phyloP scores from a whole-genome alignment of 2,113 vertebrate species.

The Heteronetta atricapilla region DNA sequence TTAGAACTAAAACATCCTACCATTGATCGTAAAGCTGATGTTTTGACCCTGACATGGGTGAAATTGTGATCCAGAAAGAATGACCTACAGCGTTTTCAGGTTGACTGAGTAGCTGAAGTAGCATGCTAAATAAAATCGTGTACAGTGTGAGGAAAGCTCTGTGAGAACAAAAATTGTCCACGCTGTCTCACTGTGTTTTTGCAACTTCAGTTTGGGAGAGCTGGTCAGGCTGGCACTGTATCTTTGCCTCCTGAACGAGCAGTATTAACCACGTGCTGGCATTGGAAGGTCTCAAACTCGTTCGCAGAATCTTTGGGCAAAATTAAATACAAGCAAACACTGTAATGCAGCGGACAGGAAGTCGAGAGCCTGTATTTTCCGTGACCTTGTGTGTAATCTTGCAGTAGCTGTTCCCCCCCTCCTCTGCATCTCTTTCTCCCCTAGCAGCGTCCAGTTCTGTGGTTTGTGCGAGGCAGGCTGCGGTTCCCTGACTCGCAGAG shows the following conservation, averaged over 20 bases:
- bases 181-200: neutral
- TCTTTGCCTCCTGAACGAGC: neutral
- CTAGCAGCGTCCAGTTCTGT: neutral
- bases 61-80: neutral
- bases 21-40: neutral
- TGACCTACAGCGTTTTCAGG: no score
- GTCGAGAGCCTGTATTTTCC: neutral
- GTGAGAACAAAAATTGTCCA: neutral
- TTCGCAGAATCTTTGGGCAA: neutral
- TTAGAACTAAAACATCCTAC: neutral
- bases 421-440: neutral
- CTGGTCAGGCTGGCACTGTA: neutral
- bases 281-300: neutral
- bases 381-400: neutral
- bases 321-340: neutral
- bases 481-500: neutral
- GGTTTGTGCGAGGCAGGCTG: fast-evolving
- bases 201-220: neutral
- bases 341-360: neutral
- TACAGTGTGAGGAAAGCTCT: neutral
- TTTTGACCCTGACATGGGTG: neutral
- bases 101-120: neutral
- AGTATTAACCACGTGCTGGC: neutral
- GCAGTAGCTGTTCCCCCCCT: neutral
- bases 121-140: neutral